phyloP scores from a whole-genome alignment of 2,888 invertebrate species.

The Sceliomorpha sp. region DNA sequence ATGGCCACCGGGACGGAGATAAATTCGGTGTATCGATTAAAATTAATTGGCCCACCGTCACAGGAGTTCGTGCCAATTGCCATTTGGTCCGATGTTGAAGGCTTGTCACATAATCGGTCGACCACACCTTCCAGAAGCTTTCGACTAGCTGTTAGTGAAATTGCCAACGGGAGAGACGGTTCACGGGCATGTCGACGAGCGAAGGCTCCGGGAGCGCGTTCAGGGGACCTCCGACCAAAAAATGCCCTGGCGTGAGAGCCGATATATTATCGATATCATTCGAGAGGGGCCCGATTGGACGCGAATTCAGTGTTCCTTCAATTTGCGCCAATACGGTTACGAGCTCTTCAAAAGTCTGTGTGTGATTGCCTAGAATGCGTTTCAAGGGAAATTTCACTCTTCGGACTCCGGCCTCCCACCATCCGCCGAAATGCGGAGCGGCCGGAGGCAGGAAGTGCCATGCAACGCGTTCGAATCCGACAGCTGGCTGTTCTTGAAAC shows the following conservation, averaged over 20 bases:
- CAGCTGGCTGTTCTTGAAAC: no score
- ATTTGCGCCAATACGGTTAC: conserved; percentile 2
- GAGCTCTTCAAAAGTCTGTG: conserved; percentile 15
- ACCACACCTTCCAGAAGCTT: conserved; percentile 5
- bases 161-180: conserved; percentile 1
- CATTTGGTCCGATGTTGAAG: conserved; percentile 14
- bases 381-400: conserved; percentile 7
- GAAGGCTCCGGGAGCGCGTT: neutral
- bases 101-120: neutral
- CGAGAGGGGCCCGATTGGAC: neutral
- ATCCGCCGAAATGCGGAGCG: conserved; percentile 16
- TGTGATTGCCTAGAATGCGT: neutral
- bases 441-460: conserved; percentile 15
- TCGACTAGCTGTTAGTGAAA: neutral
- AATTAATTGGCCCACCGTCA: neutral
- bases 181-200: neutral
- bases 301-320: conserved; percentile 2
- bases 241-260: conserved; percentile 14
- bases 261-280: neutral
- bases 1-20: neutral
- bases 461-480: no score
- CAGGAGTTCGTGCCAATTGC: neutral
- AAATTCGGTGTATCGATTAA: no score
- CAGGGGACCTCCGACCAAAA: neutral
- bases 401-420: conserved; percentile 8